Percentiles rank a stretch among this genome's conserved stretches.
Conservation (phyloP, 2,113 vertebrate species). For the Crotalus viridis region DNA sequence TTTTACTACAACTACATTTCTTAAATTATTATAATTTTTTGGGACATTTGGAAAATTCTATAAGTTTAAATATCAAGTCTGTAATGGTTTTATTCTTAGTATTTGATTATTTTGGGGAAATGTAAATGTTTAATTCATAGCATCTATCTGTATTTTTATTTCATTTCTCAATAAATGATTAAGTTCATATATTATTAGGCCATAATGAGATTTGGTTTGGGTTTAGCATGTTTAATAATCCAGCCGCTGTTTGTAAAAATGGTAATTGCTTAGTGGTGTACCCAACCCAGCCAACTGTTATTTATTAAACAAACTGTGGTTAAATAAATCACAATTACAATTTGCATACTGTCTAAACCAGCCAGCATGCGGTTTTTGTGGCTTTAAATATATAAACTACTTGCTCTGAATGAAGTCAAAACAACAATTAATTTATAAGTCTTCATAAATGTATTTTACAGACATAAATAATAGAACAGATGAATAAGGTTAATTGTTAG, state of each 20-base stretch:
- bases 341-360: not conserved
- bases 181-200: not conserved
- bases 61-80: slow-evolving; percentile 12
- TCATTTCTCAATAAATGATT: not conserved
- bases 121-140: not conserved
- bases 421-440: not conserved
- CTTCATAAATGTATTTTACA: not conserved
- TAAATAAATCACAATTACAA: not conserved
- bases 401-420: not conserved
- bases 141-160: not conserved
- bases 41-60: not conserved
- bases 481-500: not conserved
- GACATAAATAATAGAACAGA: not conserved
- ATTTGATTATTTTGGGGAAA: slow-evolving; percentile 23
- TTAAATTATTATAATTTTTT: not conserved
- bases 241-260: not conserved
- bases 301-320: not conserved
- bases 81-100: not conserved
- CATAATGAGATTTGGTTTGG: not conserved
- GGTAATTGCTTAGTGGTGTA: not conserved
- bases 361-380: not conserved
- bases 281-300: not conserved
- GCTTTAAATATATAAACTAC: not conserved
- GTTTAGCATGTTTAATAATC: not conserved
- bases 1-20: not conserved